These are phyloP conservation scores for Bubo blakistoni DNA, from an alignment of 2,113 vertebrate genomes.

Conservation along the genomic window DNA sequence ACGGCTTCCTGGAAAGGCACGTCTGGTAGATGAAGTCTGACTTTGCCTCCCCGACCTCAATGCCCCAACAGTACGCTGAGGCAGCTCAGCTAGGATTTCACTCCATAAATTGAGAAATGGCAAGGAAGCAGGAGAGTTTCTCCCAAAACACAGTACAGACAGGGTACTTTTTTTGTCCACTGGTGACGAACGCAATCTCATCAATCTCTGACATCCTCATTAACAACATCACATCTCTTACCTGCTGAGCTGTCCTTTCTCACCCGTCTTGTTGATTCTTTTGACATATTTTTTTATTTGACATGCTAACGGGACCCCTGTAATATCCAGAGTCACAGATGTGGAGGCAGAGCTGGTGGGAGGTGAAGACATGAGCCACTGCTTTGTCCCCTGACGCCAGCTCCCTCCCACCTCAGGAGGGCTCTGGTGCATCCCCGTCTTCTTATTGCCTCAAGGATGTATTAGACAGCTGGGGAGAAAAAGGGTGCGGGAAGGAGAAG, in stretches of 20 bases:
- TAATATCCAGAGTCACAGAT: neutral
- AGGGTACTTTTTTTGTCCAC: neutral
- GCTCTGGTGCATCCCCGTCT: neutral
- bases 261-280: neutral
- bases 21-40: neutral
- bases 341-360: rapidly evolving
- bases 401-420: neutral
- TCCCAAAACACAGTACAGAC: neutral
- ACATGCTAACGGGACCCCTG: neutral
- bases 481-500: neutral
- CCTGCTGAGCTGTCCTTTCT: neutral
- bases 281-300: neutral
- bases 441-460: neutral
- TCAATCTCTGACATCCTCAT: neutral
- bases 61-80: neutral
- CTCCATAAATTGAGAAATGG: neutral
- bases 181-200: neutral
- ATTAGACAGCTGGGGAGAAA: neutral
- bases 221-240: rapidly evolving
- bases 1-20: neutral
- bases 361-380: neutral
- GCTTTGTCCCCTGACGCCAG: neutral
- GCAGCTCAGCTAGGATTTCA: neutral
- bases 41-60: neutral
- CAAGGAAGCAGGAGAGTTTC: neutral